phyloP scores from a whole-genome alignment of 2,888 invertebrate genomes.

The Campoletis raptor region DNA sequence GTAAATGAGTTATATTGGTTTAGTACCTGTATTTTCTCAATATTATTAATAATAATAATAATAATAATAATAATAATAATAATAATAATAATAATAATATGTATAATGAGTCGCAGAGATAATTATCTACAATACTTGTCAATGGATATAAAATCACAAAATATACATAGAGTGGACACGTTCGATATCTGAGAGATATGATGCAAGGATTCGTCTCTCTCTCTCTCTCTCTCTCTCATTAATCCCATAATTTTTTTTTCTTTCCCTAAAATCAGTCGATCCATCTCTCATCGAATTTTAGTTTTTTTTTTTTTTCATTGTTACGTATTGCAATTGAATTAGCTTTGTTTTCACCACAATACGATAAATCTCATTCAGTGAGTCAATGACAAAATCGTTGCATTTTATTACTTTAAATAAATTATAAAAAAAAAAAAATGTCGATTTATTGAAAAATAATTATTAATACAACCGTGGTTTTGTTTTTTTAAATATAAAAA shows the following conservation, averaged over 20 bases:
- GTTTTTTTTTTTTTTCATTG: background rate
- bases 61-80: conserved; percentile 76
- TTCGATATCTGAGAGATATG: conserved; percentile 67
- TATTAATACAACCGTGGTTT: background rate
- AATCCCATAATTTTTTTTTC: conserved; percentile 16
- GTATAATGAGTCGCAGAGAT: conserved; percentile 82
- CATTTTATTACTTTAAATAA: background rate
- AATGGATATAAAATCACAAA: conserved; percentile 84
- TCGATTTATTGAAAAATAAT: background rate
- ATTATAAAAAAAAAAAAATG: conserved; percentile 21
- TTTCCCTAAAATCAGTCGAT: conserved; percentile 41
- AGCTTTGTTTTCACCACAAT: conserved; percentile 27
- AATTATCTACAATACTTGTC: conserved; percentile 84
- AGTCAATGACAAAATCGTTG: conserved; percentile 16
- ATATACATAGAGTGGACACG: conserved; percentile 83
- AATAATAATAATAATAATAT: conserved; percentile 78
- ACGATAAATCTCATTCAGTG: conserved; percentile 10
- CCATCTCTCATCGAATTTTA: conserved; percentile 24
- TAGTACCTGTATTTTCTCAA: conserved; percentile 75
- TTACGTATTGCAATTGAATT: conserved; percentile 25
- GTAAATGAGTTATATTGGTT: conserved; percentile 74
- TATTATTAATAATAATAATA: conserved; percentile 75
- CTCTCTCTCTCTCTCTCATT: conserved; percentile 27
- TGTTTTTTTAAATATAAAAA: background rate
- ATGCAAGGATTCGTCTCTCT: conserved; percentile 51